A percentile compares a stretch with the other conserved stretches of the same genome.
phyloP scores from a whole-genome alignment of 2,797 vertebrate species.

The Thalassophryne amazonica region DNA sequence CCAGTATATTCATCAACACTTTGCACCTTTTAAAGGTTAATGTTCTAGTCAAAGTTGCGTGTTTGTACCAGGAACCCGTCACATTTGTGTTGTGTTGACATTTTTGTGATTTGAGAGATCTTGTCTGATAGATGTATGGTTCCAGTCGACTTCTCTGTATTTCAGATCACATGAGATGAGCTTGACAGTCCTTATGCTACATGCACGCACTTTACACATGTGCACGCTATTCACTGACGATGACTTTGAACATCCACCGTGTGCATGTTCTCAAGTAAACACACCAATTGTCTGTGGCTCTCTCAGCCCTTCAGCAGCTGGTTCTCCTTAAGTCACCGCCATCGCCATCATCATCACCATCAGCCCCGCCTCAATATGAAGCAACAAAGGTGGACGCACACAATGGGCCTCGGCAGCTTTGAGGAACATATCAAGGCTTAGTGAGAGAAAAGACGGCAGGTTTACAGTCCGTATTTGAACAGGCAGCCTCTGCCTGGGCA shows the following conservation, averaged over 20 bases:
- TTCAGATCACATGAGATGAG: slow-evolving; percentile 14
- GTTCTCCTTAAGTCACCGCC: slow-evolving; percentile 69
- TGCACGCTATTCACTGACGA: slow-evolving; percentile 51
- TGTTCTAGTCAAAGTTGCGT: no score
- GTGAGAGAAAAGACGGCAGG: slow-evolving; percentile 65
- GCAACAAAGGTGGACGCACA: slow-evolving; percentile 65
- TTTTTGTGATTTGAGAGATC: no score
- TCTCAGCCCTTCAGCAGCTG: slow-evolving; percentile 71
- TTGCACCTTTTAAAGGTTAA: no score
- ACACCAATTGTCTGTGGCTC: slow-evolving; percentile 61
- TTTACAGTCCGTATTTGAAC: slow-evolving; percentile 65
- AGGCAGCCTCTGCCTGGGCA: slow-evolving; percentile 70
- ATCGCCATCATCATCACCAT: slow-evolving; percentile 54
- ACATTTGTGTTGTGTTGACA: no score
- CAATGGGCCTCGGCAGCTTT: slow-evolving; percentile 66
- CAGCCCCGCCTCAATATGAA: slow-evolving; percentile 66
- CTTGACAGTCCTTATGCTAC: slow-evolving; percentile 10
- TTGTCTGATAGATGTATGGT: no score
- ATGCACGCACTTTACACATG: background rate
- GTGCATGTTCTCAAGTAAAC: slow-evolving; percentile 75
- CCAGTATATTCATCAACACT: no score
- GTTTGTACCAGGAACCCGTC: no score
- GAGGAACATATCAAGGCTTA: slow-evolving; percentile 75
- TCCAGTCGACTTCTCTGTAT: no score
- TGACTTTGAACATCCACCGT: slow-evolving; percentile 63